phyloP scores from a whole-genome alignment of 30 jellyfish, hydroid and myxozoan species.

The Aurelia aurita region DNA sequence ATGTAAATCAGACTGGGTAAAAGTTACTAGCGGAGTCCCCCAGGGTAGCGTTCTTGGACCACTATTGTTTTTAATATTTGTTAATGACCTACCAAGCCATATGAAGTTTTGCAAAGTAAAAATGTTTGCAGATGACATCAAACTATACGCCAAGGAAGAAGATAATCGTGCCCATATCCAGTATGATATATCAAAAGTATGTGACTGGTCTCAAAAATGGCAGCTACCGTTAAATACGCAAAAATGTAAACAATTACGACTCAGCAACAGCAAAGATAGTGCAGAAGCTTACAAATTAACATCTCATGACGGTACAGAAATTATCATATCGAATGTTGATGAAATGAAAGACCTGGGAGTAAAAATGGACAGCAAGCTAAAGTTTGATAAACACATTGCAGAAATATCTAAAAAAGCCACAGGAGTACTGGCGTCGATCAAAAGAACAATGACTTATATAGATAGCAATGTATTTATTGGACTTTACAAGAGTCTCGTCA shows the following conservation, averaged over 20 bases:
- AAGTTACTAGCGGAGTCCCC: too few relatives aligned
- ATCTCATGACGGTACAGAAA: not conserved
- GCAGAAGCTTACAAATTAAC: not conserved
- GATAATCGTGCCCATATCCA: conserved; percentile 22
- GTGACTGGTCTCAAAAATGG: conserved; percentile 13
- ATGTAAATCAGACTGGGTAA: too few relatives aligned
- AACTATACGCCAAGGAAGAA: too few relatives aligned
- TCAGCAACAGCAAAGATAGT: conserved; percentile 19
- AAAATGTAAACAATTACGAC: conserved; percentile 20
- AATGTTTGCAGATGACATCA: too few relatives aligned
- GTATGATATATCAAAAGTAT: not conserved
- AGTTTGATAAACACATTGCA: too few relatives aligned
- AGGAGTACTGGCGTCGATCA: too few relatives aligned
- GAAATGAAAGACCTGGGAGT: conserved; percentile 33
- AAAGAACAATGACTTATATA: too few relatives aligned
- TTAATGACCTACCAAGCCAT: conserved; percentile 12
- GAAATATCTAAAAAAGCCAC: too few relatives aligned
- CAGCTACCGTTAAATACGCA: conserved; percentile 16
- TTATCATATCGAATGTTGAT: not conserved
- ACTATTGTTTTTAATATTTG: too few relatives aligned
- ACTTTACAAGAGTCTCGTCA: too few relatives aligned
- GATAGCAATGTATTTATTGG: too few relatives aligned
- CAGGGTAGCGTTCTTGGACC: too few relatives aligned
- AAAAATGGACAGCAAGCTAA: not conserved
- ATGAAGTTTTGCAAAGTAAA: conserved; percentile 9